Evolutionary conservation across 2,888 invertebrate species (phyloP).

Genomic region (Tetragonisca angustula): DNA sequence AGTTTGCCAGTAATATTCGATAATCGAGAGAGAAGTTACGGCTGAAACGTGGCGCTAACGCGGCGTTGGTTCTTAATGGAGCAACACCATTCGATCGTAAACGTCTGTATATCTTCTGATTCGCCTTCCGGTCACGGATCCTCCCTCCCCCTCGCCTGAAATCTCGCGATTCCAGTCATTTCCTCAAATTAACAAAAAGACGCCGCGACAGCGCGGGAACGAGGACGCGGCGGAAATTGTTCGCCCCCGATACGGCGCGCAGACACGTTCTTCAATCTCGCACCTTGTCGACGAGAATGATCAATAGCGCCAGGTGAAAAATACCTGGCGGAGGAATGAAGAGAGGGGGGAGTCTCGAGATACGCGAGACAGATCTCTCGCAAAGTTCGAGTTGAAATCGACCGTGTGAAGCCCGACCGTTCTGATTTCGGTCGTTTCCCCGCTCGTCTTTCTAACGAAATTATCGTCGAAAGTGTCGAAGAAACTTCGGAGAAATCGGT

Average conservation of each 20-base stretch:
- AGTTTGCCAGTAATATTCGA: no score
- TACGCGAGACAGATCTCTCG: conserved; percentile 44
- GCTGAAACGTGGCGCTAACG: no score
- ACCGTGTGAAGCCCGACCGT: conserved; percentile 54
- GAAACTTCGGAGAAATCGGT: not conserved
- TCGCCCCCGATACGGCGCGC: not conserved
- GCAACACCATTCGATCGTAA: not conserved
- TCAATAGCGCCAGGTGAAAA: conserved; percentile 39
- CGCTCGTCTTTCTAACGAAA: conserved; percentile 12
- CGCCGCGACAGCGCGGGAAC: not conserved
- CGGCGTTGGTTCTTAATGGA: no score
- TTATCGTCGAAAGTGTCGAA: not conserved
- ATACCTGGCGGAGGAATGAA: conserved; percentile 27
- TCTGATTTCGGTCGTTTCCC: conserved; percentile 62
- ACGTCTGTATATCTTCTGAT: not conserved
- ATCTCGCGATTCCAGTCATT: not conserved
- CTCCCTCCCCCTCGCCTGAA: not conserved
- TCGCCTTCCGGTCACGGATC: conserved; percentile 14
- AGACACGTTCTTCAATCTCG: conserved; percentile 53
- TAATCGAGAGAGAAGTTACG: no score
- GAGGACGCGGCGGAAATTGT: conserved; percentile 34
- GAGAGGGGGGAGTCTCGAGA: not conserved
- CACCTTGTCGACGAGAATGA: conserved; percentile 47
- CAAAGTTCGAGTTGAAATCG: conserved; percentile 43
- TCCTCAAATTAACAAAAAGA: conserved; percentile 35